Base-by-base conservation (phyloP, 1,140 invertebrate genomes). In the Bilobella aurantiaca region DNA sequence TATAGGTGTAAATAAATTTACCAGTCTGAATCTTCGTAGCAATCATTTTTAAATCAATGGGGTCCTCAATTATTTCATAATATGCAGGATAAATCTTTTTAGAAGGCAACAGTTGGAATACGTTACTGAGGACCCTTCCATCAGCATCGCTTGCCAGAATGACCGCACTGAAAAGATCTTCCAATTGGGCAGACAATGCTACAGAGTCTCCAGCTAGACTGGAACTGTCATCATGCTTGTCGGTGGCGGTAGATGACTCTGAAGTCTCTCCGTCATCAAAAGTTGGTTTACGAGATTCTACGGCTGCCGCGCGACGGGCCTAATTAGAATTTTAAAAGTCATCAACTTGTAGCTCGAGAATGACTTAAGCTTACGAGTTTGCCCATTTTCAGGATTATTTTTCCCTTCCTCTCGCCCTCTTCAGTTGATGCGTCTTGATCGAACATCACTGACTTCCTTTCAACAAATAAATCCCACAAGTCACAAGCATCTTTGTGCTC, bases 71-170 rank as follows among this genome's bases (percentile, higher is more conserved):
- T 0, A 98, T 86, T 73, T 92, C 88, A 75, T 95, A 99, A 78
- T 99, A 99, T 74, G 96, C 92, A 0, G 96, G 95, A 79, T 98
- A 98, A 57, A 87, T 84, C 83, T 88, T 88, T 76, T 89, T 90
- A 0, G 91, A 93, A 23, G 95, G 94, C 57, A 96, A 81, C 27
- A 96, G 81, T 75, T 93, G 89, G 77, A 97, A 97, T 71, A 86
- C 86, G 25, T 84, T 82, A 77, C 93, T 87, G 21, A 96, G 80
- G 0, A 85, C 81, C 18, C 90, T 81, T 53, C 90, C 89, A 68
- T 93, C 91, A 37, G 79, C 77, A 73, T 89, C 85, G 37, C 83
- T 84, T 23, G 90, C 87, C 21, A 83, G 83, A 82, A 90, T 88
- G 12, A 96, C 86, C 57, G 89, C 83, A 53, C 84, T 82, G 77